Conservation (phyloP, 2,113 vertebrate species). For the Pandion haliaetus region DNA sequence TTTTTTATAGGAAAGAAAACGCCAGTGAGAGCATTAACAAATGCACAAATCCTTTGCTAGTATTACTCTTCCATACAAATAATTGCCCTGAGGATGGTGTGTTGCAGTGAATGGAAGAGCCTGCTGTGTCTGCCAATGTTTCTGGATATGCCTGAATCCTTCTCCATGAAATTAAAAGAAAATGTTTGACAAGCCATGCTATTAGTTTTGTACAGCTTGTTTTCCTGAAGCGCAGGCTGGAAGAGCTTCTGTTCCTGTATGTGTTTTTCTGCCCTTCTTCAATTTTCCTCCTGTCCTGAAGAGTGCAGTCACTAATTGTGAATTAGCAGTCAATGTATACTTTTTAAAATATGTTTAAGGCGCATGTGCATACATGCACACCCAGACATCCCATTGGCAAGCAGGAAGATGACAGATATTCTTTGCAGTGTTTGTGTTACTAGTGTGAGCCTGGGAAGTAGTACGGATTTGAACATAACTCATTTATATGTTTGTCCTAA, state of each 20-base stretch:
- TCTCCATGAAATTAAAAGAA: background rate
- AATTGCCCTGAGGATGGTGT: background rate
- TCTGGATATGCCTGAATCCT: background rate
- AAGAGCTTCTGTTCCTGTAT: background rate
- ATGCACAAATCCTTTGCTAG: background rate
- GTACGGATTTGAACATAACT: background rate
- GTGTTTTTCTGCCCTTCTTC: background rate
- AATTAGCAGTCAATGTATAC: background rate
- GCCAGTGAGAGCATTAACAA: background rate
- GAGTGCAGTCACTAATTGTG: background rate
- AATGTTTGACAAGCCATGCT: background rate
- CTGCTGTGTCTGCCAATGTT: background rate
- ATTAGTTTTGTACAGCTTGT: background rate
- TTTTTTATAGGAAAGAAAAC: background rate
- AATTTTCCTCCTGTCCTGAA: background rate
- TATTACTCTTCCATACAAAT: background rate
- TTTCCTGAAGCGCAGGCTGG: background rate
- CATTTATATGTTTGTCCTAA: background rate
- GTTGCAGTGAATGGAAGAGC: background rate
- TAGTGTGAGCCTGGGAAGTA: background rate
- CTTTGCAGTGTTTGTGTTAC: background rate
- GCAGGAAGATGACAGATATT: background rate
- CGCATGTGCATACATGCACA: background rate
- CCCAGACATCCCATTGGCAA: background rate
- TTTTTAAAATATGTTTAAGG: background rate